Percentiles rank a stretch among this genome's conserved stretches.
Evolutionary conservation across 2,888 invertebrate genomes (phyloP).

Genomic region (Adelphocoris suturalis): DNA sequence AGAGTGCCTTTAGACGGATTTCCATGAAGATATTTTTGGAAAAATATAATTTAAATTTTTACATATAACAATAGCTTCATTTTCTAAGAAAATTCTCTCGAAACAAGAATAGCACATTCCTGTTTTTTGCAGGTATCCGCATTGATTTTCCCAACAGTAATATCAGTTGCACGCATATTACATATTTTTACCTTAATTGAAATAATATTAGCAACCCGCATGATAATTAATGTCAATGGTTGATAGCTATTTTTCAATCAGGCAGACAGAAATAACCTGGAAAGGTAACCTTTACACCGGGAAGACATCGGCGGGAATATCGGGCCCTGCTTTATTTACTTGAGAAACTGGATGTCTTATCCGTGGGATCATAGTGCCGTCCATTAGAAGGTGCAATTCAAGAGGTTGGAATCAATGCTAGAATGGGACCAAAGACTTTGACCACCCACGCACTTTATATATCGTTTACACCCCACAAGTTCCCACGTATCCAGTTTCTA

Average conservation of each 20-base stretch:
- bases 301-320: slow-evolving; percentile 28
- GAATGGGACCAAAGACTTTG: slow-evolving; percentile 25
- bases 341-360: slow-evolving; percentile 50
- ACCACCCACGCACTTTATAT: slow-evolving; percentile 50
- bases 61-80: no score
- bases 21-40: no score
- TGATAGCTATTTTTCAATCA: background rate
- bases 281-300: background rate
- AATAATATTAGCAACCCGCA: no score
- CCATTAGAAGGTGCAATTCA: slow-evolving; percentile 50
- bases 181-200: no score
- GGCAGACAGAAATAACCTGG: background rate
- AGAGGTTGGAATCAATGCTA: slow-evolving; percentile 45
- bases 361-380: slow-evolving; percentile 47
- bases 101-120: no score
- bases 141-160: no score
- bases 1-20: no score
- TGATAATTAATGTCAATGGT: no score
- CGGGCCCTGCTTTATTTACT: slow-evolving; percentile 38
- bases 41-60: no score
- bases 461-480: background rate
- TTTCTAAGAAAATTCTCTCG: no score
- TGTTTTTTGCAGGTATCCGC: no score
- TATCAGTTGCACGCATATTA: no score
- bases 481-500: background rate